phyloP scores from a whole-genome alignment of 2,888 invertebrate genomes.

The Drosophila austrosaltans region DNA sequence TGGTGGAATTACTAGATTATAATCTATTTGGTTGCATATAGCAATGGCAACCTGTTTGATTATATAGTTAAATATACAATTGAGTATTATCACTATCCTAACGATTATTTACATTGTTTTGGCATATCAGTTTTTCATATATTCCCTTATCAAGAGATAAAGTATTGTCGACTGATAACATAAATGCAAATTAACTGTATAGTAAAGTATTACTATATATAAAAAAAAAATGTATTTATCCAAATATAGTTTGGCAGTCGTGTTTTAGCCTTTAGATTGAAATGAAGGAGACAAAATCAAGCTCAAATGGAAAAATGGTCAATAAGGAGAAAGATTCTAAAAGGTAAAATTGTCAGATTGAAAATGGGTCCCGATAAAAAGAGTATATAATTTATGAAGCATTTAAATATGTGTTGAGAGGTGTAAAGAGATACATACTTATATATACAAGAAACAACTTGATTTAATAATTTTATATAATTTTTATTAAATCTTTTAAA shows the following conservation, averaged over 20 bases:
- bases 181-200: conserved; percentile 28
- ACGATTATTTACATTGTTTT: conserved; percentile 43
- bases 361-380: not conserved
- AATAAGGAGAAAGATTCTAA: not conserved
- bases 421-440: too few species aligned
- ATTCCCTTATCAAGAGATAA: conserved; percentile 43
- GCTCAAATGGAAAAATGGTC: not conserved
- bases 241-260: conserved; percentile 35
- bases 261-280: conserved; percentile 5
- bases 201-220: conserved; percentile 8
- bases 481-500: too few species aligned
- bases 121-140: conserved; percentile 26
- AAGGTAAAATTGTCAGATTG: conserved; percentile 16
- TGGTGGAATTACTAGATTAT: not conserved
- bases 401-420: too few species aligned
- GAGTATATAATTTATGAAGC: too few species aligned
- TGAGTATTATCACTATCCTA: conserved; percentile 32
- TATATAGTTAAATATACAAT: conserved; percentile 9
- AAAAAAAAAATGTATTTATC: not conserved
- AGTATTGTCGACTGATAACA: conserved; percentile 7
- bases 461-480: too few species aligned
- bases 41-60: not conserved
- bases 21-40: not conserved
- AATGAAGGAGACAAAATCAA: conserved; percentile 33
- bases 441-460: too few species aligned